Percentiles rank a stretch among this genome's conserved stretches.
Conservation (phyloP, 2,113 vertebrate species). For the Ptilorrhoa leucosticta region DNA sequence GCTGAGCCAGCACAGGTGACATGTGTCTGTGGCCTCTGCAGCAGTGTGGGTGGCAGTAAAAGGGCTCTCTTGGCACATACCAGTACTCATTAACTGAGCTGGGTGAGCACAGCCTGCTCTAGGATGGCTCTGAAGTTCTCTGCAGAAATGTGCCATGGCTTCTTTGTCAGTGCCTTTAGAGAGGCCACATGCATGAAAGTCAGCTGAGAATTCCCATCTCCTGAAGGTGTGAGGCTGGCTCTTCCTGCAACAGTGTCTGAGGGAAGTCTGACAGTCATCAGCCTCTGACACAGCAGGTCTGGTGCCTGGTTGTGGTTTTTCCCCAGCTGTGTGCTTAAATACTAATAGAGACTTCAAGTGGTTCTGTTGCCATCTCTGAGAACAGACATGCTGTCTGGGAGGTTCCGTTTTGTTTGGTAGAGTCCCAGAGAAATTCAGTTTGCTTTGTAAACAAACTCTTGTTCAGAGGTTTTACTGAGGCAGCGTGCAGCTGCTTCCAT, state of each 20-base stretch:
- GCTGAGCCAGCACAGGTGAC: not conserved
- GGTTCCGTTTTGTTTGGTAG: not conserved
- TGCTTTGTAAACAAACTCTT: not conserved
- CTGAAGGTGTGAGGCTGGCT: not conserved
- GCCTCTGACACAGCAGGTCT: not conserved
- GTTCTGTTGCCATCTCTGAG: not conserved
- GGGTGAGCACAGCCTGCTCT: not conserved
- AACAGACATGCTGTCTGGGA: not conserved
- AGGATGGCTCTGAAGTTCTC: not conserved
- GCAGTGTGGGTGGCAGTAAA: not conserved
- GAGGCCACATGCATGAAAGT: not conserved
- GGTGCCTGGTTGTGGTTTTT: rapidly evolving
- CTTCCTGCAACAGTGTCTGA: not conserved
- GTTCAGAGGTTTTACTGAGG: not conserved
- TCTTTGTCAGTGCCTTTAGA: not conserved
- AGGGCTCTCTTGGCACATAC: not conserved
- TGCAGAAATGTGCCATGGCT: not conserved
- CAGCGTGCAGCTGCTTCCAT: not conserved
- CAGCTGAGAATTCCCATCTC: not conserved
- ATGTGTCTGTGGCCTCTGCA: rapidly evolving
- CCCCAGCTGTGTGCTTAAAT: not conserved
- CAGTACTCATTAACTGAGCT: not conserved
- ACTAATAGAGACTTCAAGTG: not conserved
- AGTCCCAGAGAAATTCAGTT: not conserved
- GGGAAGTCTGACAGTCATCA: not conserved